A percentile compares a stretch with the other conserved stretches of the same genome.
Evolutionary conservation across 2,888 invertebrate species (phyloP).

Genomic region (Clusia tigrina): DNA sequence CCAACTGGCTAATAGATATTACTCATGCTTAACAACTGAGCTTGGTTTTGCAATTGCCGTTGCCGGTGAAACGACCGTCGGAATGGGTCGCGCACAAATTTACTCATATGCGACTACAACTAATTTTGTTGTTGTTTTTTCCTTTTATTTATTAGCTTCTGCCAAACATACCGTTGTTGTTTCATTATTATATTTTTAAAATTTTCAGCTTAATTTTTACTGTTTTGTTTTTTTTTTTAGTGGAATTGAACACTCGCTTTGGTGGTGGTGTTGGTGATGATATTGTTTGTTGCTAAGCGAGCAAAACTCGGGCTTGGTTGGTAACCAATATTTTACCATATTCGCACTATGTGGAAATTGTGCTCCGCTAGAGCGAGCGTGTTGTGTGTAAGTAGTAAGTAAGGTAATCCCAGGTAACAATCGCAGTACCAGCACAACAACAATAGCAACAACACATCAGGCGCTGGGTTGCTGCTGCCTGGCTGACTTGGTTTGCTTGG

Average conservation of each 20-base stretch:
- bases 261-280: not conserved
- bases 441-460: slow-evolving; percentile 13
- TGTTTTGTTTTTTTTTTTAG: not conserved
- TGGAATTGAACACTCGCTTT: not conserved
- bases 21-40: too few species aligned
- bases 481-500: too few species aligned
- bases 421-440: not conserved
- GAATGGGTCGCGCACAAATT: too few species aligned
- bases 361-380: not conserved
- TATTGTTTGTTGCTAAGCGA: not conserved
- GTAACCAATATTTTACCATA: not conserved
- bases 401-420: slow-evolving; percentile 5
- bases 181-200: not conserved
- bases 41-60: too few species aligned
- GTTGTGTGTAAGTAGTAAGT: not conserved
- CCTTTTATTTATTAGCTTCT: too few species aligned
- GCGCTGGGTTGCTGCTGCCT: too few species aligned
- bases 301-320: not conserved
- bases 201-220: not conserved
- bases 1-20: too few species aligned
- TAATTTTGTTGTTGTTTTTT: not conserved
- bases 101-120: too few species aligned
- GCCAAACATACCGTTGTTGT: not conserved
- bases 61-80: too few species aligned
- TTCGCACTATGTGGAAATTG: not conserved